Evolutionary conservation across 2,113 vertebrate genomes (phyloP).

Genomic region (Leptodactylus fuscus): DNA sequence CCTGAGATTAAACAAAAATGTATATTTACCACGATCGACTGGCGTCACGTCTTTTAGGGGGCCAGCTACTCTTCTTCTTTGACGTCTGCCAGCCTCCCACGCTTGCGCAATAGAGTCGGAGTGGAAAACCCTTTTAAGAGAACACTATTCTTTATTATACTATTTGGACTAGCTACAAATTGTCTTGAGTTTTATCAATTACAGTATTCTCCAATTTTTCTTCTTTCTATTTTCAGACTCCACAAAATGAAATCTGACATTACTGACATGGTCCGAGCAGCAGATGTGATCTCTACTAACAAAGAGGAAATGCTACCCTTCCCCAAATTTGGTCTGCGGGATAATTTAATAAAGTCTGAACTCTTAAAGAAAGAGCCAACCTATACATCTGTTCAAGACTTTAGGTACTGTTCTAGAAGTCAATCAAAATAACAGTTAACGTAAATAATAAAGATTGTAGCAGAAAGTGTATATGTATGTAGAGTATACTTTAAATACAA

Average conservation of each 20-base stretch:
- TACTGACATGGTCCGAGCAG: conserved; percentile 78
- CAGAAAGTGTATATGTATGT: too few relatives aligned
- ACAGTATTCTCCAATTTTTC: neutral
- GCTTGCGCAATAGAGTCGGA: too few relatives aligned
- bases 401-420: conserved; percentile 76
- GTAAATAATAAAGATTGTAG: too few relatives aligned
- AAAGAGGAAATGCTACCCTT: conserved; percentile 83
- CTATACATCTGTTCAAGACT: conserved; percentile 85
- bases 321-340: conserved; percentile 86
- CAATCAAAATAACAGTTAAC: neutral
- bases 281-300: conserved; percentile 77
- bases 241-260: conserved; percentile 75
- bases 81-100: too few relatives aligned
- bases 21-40: too few relatives aligned
- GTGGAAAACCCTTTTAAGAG: too few relatives aligned
- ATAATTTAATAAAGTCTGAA: conserved; percentile 87
- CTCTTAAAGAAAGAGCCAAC: conserved; percentile 85
- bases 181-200: neutral
- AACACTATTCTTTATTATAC: too few relatives aligned
- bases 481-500: too few relatives aligned
- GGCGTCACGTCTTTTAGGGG: too few relatives aligned
- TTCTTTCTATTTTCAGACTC: conserved; percentile 70
- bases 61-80: too few relatives aligned
- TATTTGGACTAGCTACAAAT: neutral
- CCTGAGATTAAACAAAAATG: too few relatives aligned